Conservation (phyloP, 2,888 invertebrate genomes). For the Dicycla oo region DNA sequence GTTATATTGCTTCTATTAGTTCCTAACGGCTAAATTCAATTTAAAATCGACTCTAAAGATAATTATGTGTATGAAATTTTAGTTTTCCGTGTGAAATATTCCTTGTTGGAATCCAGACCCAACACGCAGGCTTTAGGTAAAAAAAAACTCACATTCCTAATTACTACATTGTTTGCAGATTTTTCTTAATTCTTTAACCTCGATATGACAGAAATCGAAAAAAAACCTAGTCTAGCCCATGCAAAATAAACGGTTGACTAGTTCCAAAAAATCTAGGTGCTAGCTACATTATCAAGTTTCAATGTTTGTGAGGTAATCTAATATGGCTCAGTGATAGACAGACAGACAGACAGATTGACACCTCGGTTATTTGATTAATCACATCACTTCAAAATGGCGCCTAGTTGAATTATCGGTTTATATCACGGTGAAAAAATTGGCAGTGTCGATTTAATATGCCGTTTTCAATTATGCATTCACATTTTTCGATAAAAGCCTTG, state of each 20-base stretch:
- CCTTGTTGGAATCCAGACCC: too few species aligned
- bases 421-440: not conserved
- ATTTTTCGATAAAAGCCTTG: not conserved
- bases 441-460: not conserved
- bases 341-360: conserved; percentile 53
- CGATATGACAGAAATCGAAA: not conserved
- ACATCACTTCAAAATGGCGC: conserved; percentile 34
- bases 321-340: conserved; percentile 48
- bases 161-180: not conserved
- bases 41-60: not conserved
- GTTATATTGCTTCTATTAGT: not conserved
- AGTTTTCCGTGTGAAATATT: not conserved
- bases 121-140: not conserved
- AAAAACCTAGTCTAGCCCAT: not conserved
- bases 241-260: not conserved
- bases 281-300: conserved; percentile 43
- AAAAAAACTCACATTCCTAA: not conserved
- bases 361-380: conserved; percentile 53
- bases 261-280: conserved; percentile 26
- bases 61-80: not conserved
- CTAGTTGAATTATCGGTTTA: conserved; percentile 17
- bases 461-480: not conserved
- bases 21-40: not conserved
- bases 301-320: conserved; percentile 44
- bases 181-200: not conserved